Evolutionary conservation across 2,888 invertebrate genomes (phyloP).

Genomic region (Apodemia arnacis): DNA sequence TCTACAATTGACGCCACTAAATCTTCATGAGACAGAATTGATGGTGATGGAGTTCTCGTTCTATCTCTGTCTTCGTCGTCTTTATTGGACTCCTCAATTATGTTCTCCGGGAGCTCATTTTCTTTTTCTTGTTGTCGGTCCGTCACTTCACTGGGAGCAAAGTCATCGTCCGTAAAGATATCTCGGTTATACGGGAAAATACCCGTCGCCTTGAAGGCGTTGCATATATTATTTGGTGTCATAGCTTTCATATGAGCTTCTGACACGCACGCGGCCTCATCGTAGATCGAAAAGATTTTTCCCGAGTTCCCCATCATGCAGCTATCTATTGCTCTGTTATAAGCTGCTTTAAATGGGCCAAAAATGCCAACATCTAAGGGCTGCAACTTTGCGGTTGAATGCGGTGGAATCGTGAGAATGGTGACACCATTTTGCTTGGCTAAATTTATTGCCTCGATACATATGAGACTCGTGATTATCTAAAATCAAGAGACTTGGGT

Average conservation of each 20-base stretch:
- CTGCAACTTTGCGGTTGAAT: conserved; percentile 89
- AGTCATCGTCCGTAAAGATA: conserved; percentile 22
- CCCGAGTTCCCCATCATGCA: conserved; percentile 89
- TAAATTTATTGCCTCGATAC: conserved; percentile 73
- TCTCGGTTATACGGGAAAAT: conserved; percentile 12
- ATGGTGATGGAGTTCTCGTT: too few relatives aligned
- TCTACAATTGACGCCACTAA: too few relatives aligned
- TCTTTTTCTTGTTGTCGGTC: conserved; percentile 3
- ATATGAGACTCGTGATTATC: conserved; percentile 88
- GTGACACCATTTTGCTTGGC: conserved; percentile 85
- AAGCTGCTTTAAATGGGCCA: conserved; percentile 42
- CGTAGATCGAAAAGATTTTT: conserved; percentile 89
- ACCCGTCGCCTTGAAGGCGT: not conserved
- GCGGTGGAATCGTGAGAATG: conserved; percentile 89
- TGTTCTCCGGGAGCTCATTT: not conserved
- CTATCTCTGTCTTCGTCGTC: too few relatives aligned
- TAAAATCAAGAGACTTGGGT: conserved; percentile 85
- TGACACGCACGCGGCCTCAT: conserved; percentile 88
- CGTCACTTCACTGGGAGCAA: conserved; percentile 14
- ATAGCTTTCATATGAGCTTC: conserved; percentile 86
- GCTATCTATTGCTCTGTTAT: conserved; percentile 81
- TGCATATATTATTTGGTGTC: conserved; percentile 85
- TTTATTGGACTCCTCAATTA: too few relatives aligned
- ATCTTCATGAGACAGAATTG: too few relatives aligned
- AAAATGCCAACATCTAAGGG: conserved; percentile 70